Evolutionary conservation across 1,140 invertebrate species (phyloP), one percentile per base, ranked within the genome.

Genomic region (Heliconius melpomene): DNA sequence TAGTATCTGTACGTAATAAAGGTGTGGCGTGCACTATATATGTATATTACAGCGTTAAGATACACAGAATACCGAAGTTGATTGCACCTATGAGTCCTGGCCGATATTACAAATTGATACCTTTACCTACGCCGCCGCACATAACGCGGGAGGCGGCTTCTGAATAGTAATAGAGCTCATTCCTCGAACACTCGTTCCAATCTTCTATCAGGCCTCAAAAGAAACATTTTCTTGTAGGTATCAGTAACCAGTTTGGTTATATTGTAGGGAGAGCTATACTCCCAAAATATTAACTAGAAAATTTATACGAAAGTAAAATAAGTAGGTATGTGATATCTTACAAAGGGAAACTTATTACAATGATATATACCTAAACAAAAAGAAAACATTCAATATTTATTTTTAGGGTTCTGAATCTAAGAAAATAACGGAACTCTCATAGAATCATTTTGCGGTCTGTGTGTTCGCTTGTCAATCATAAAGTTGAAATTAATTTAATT

Each of bases 51-150:
- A 72, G 16, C 71, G 32, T 32, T 72, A 32, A 20, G 7, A 38
- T n/a, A 72, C 57, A 72, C 36, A 72, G 36, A 72, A 72, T 40
- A 38, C 57, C 60, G 23, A n/a, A 77, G 70, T 57, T 74, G 71
- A 81, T 40, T 36, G 73, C 26, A 32, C 71, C 75, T 75, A 52
- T 26, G 60, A 78, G 52, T 38, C 52, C 60, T 78, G 79, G 40
- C 79, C 72, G 75, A 78, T 71, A 78, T 77, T 75, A 77, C 75
- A 78, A 78, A 81, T 81, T 82, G 75, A 82, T 79, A 72, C 72
- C 79, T 80, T 73, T 79, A 76, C 75, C 71, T 23, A 72, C 50
- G 54, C 79, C 50, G 74, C 76, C 40, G n/a, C 71, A 71, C 79
- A 75, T 81, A 80, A 77, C 70, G 72, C 54, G 29, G 75, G 77